Conservation (phyloP, 1,140 invertebrate species). For the Listronotus oregonensis region DNA sequence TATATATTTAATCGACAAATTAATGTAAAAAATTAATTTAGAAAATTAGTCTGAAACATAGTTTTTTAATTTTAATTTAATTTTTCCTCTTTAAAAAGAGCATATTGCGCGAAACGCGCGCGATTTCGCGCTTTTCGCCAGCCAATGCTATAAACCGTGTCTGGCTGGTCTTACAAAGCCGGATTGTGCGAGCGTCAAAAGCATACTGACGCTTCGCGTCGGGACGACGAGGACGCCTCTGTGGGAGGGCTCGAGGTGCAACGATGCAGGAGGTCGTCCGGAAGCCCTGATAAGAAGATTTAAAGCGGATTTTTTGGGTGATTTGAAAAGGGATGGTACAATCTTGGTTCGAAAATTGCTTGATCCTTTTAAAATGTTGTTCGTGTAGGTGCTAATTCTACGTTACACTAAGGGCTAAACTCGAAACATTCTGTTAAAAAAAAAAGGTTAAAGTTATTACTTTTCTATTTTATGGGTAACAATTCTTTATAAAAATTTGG, state of each 20-base stretch:
- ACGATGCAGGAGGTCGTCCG: conserved; percentile 11
- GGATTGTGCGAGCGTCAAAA: conserved; percentile 9
- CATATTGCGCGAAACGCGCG: conserved; percentile 12
- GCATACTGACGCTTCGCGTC: conserved; percentile 14
- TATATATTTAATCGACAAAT: neutral
- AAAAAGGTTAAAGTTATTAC: too few species aligned
- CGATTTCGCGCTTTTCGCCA: conserved; percentile 2
- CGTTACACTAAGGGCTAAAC: too few species aligned
- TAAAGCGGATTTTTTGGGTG: neutral
- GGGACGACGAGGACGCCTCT: conserved; percentile 13
- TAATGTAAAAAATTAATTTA: neutral
- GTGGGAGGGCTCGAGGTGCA: conserved; percentile 12
- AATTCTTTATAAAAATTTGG: too few species aligned
- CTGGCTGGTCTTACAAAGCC: neutral
- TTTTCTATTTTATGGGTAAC: too few species aligned
- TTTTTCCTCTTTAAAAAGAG: conserved; percentile 5
- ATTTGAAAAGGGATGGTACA: neutral
- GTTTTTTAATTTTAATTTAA: neutral
- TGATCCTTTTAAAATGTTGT: neutral
- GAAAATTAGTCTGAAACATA: too few species aligned
- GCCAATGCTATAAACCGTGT: neutral
- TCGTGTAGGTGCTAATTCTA: too few species aligned
- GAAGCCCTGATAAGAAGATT: conserved; percentile 3
- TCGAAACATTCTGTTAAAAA: too few species aligned
- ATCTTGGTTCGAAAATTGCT: neutral